Evolutionary conservation across 2,797 vertebrate genomes (phyloP), one percentile per base, ranked within the genome.

Genomic region (Pangasius sanitwongsei): DNA sequence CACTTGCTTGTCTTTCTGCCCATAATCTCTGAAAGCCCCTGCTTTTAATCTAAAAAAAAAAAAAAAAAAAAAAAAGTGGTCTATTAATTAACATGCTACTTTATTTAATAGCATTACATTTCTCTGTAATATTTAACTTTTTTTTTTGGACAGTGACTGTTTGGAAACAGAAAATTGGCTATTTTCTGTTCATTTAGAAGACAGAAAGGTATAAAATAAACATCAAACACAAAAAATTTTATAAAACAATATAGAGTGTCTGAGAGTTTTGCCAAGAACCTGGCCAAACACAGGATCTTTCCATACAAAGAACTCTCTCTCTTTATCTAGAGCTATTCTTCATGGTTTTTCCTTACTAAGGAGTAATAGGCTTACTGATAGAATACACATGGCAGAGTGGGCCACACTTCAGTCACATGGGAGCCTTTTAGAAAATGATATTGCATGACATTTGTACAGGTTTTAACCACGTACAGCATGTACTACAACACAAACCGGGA

Each of bases 381-480:
- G 53, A 87, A 88, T 83, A 85, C 75, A 90, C 91, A 92, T 50
- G 86, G 82, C 93, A 92, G 63, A 93, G 90, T 87, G 93, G 92
- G 89, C 92, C 92, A 87, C 83, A 16, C 89, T 92, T 92, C 90
- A 89, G 44, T 89, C 81, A 88, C 86, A 87, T 55, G n/a, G 93
- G 91, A 92, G 90, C 44, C 37, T 92, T 86, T 86, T 53, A 4
- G 48, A 57, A 50, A 69, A 92, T 13, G 74, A 75, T 94, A 31
- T 84, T 61, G 92, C 87, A 75, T 84, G 77, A 59, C 77, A 87
- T 83, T 89, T 80, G 50, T n/a, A 88, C 61, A 88, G 65, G 18
- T 44, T 44, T 44, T 6, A 44, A 44, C 44, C 44, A 69, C 70
- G 31, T 13, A 70, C 9, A 83, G 55, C 77, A 69, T 85, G 48